These are phyloP conservation scores for Cylindroiulus punctatus DNA, from an alignment of 2,888 invertebrate species.

Conservation along the genomic window DNA sequence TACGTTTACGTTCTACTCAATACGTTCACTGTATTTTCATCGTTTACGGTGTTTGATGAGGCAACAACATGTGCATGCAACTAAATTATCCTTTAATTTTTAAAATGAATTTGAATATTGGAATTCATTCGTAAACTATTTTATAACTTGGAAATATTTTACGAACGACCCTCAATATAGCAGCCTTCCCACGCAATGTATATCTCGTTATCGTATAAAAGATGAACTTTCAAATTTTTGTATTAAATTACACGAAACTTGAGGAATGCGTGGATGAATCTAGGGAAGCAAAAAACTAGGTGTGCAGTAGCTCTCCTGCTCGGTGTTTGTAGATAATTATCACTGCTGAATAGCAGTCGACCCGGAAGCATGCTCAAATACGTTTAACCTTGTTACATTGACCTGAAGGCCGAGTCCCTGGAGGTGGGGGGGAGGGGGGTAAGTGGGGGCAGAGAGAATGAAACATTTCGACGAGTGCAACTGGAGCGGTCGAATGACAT, in stretches of 20 bases:
- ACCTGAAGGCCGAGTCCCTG: conserved; percentile 35
- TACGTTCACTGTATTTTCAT: no score
- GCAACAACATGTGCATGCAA: no score
- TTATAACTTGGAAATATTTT: no score
- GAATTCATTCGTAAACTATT: no score
- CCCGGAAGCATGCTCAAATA: conserved; percentile 14
- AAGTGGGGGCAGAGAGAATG: no score
- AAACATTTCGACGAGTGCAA: no score
- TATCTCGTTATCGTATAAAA: conserved; percentile 10
- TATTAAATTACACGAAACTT: not conserved
- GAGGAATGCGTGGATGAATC: not conserved
- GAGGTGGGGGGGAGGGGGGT: not conserved
- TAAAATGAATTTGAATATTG: no score
- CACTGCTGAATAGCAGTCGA: not conserved
- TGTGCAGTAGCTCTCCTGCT: not conserved
- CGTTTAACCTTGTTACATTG: conserved; percentile 23
- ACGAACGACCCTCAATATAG: no score
- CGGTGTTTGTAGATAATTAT: not conserved
- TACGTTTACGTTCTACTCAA: no score
- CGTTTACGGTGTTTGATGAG: no score
- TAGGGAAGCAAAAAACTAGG: not conserved
- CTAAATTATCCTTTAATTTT: no score
- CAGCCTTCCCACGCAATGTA: not conserved
- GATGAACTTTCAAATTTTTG: not conserved
- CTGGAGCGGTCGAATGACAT: no score